Conservation (phyloP, 2,113 vertebrate genomes). For the Lagopus muta region DNA sequence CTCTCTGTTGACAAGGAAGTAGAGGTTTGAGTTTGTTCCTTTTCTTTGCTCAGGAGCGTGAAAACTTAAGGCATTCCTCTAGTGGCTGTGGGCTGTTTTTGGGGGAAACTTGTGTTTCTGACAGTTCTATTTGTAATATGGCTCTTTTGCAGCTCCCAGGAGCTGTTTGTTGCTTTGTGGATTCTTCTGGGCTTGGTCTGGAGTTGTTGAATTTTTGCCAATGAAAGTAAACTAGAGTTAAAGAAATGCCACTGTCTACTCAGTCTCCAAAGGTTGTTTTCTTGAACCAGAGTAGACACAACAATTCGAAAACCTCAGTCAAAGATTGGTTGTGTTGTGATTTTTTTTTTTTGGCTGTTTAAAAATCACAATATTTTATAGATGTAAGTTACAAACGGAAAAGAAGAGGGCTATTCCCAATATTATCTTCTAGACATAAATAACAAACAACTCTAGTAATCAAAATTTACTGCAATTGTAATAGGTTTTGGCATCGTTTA, state of each 20-base stretch:
- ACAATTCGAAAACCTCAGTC: constrained; percentile 32
- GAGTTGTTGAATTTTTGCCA: neutral
- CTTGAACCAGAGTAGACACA: neutral
- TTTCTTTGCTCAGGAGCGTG: neutral
- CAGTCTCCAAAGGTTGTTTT: neutral
- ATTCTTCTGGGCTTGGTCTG: neutral
- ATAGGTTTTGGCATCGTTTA: constrained; percentile 77
- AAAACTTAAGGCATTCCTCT: neutral
- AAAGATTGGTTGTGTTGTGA: neutral
- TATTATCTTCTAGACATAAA: constrained; percentile 76
- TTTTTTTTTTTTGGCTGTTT: constrained; percentile 31
- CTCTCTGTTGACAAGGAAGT: neutral
- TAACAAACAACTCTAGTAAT: constrained; percentile 75
- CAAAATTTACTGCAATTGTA: constrained; percentile 77
- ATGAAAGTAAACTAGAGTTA: neutral
- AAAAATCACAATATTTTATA: constrained; percentile 63
- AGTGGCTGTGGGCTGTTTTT: neutral
- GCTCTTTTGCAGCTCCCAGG: neutral
- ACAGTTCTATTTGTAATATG: neutral
- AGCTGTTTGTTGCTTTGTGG: neutral
- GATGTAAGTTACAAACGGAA: constrained; percentile 60
- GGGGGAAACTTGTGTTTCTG: neutral
- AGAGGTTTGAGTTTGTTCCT: neutral
- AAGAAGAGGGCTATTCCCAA: constrained; percentile 65
- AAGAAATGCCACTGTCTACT: neutral